A percentile compares a stretch with the other conserved stretches of the same genome.
phyloP scores from a whole-genome alignment of 2,113 vertebrate genomes.

The Muscicapa adusta region DNA sequence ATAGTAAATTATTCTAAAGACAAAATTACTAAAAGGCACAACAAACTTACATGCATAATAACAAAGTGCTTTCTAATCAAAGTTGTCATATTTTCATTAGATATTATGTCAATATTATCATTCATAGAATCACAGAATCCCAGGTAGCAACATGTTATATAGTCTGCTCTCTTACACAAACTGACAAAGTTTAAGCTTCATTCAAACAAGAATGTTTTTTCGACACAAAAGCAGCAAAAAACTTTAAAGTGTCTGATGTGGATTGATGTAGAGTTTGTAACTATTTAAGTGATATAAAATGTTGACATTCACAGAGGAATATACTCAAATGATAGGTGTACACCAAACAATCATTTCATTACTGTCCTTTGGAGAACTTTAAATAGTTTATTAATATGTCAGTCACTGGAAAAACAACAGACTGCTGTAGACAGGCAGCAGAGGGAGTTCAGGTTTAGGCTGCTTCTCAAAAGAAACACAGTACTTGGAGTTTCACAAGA shows the following conservation, averaged over 20 bases:
- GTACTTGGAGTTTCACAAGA: not conserved
- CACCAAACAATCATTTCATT: not conserved
- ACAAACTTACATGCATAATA: not conserved
- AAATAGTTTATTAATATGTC: conserved; percentile 38
- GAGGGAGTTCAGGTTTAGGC: not conserved
- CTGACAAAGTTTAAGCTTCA: not conserved
- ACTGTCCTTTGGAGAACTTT: not conserved
- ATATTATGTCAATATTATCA: not conserved
- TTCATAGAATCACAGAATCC: not conserved
- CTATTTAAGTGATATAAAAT: not conserved
- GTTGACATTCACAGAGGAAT: not conserved
- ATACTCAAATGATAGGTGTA: not conserved
- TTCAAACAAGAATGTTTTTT: not conserved
- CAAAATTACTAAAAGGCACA: not conserved
- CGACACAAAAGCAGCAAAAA: not conserved
- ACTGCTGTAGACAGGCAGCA: not conserved
- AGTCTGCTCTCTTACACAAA: not conserved
- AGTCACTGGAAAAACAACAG: not conserved
- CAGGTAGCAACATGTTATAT: not conserved
- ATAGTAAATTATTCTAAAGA: not conserved
- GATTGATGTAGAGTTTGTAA: conserved; percentile 39
- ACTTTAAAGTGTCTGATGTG: not conserved
- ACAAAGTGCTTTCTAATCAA: not conserved
- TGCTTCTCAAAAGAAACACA: not conserved
- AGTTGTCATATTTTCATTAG: not conserved